Conservation (phyloP, 2,888 invertebrate species). For the Parelbella ahira region DNA sequence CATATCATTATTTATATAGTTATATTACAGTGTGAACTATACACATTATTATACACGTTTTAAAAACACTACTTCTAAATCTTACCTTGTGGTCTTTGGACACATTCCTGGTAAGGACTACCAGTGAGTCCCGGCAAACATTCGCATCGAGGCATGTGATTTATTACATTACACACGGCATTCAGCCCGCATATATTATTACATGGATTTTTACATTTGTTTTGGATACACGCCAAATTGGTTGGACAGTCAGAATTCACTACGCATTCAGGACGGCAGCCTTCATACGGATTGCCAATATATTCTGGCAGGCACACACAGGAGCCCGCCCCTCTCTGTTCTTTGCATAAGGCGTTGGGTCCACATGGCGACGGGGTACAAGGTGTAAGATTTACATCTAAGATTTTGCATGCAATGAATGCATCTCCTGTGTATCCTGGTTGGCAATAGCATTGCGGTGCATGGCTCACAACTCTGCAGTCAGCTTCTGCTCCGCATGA, state of each 20-base stretch:
- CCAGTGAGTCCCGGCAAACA: conserved; percentile 83
- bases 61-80: not conserved
- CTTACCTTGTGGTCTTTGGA: conserved; percentile 57
- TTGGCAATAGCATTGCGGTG: conserved; percentile 87
- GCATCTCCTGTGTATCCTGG: conserved; percentile 83
- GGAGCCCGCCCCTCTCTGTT: conserved; percentile 83
- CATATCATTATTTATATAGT: too few species aligned
- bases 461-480: conserved; percentile 87
- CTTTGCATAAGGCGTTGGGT: conserved; percentile 85
- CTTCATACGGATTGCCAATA: conserved; percentile 88
- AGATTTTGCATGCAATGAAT: conserved; percentile 77
- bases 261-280: conserved; percentile 87
- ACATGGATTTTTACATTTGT: conserved; percentile 88
- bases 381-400: conserved; percentile 76
- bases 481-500: conserved; percentile 86
- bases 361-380: conserved; percentile 88
- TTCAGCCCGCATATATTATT: conserved; percentile 87
- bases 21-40: too few species aligned
- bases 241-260: conserved; percentile 86
- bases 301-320: conserved; percentile 85
- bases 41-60: too few species aligned
- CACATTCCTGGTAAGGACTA: conserved; percentile 81
- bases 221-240: conserved; percentile 86
- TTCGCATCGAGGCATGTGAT: conserved; percentile 85
- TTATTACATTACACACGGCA: conserved; percentile 85